Conservation (phyloP, 2,888 invertebrate genomes). For the Oscheius onirici region DNA sequence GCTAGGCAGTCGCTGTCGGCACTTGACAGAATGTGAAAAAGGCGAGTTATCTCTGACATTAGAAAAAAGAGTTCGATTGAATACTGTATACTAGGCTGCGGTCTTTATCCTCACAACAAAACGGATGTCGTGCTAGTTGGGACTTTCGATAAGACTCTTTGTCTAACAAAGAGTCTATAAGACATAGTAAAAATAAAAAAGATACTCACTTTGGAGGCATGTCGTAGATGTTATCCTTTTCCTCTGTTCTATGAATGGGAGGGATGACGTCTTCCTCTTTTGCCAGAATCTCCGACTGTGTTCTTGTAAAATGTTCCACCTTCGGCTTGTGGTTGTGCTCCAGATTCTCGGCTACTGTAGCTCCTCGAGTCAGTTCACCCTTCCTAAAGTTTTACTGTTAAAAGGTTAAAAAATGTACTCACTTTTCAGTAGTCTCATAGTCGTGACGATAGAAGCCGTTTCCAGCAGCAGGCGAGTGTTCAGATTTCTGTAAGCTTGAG, state of each 20-base stretch:
- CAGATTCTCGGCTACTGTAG: constrained; percentile 12
- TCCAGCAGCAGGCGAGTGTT: neutral
- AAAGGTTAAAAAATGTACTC: neutral
- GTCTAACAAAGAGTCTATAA: neutral
- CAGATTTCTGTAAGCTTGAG: constrained; percentile 8
- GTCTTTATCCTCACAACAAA: no score
- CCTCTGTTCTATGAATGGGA: constrained; percentile 44
- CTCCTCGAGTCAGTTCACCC: constrained; percentile 20
- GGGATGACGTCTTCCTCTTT: constrained; percentile 23
- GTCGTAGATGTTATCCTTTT: constrained; percentile 53
- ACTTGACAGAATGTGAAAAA: no score
- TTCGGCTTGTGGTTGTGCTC: neutral
- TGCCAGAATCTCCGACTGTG: constrained; percentile 45
- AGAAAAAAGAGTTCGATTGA: no score
- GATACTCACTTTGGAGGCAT: constrained; percentile 40
- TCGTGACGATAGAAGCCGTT: constrained; percentile 6
- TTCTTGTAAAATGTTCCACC: constrained; percentile 41
- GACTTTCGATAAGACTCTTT: no score
- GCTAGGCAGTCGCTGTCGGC: no score
- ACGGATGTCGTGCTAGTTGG: no score
- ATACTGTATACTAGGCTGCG: no score
- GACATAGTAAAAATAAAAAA: neutral
- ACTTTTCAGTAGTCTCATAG: constrained; percentile 14
- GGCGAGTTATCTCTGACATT: no score
- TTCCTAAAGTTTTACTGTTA: neutral